Base-by-base conservation (phyloP, 2,888 invertebrate genomes). In the Anthoptus insignis region DNA sequence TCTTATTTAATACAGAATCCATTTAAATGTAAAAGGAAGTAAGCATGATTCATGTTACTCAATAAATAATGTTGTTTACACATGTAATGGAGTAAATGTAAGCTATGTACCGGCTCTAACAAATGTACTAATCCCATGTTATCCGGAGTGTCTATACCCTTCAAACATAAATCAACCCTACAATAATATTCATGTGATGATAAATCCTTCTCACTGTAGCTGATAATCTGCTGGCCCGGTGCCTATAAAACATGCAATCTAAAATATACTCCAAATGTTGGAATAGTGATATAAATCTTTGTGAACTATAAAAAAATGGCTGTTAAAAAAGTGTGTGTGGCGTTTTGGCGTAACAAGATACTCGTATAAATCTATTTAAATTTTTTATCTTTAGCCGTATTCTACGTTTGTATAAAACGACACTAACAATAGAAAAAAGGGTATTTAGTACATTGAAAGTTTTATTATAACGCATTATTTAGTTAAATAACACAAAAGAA, bases 111-210 rank as follows among this genome's bases (percentile, higher is more conserved):
- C n/a, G n/a, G n/a, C n/a, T n/a, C n/a, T n/a, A 57, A 37, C 42
- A 39, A 47, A 22, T 50, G 54, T 29, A 57, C 59, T 63, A 50
- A 63, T 61, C 49, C 50, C 47, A 6, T 56, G 49, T 56, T 54
- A 65, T 54, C 50, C 65, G 27, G 39, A 53, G 53, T 27, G 52
- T 24, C 59, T 65, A 49, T 53, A 65, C 53, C 59, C 59, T 34
- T 64, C 49, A 34, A 45, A 34, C 42, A 58, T 64, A 58, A 58
- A 58, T 58, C 52, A 59, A 53, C 53, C 42, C 29, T 53, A 34
- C 45, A 64, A 53, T 52, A 52, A 64, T 34, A 64, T 54, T 60
- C 42, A 60, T 21, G 53, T 50, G 56, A 53, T 53, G 52, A 53
- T 52, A 52, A 42, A 60, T 52, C n/a, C 37, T 24, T 42, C 53